Conservation (phyloP, 2,113 vertebrate genomes). For the Coreoperca whiteheadi region DNA sequence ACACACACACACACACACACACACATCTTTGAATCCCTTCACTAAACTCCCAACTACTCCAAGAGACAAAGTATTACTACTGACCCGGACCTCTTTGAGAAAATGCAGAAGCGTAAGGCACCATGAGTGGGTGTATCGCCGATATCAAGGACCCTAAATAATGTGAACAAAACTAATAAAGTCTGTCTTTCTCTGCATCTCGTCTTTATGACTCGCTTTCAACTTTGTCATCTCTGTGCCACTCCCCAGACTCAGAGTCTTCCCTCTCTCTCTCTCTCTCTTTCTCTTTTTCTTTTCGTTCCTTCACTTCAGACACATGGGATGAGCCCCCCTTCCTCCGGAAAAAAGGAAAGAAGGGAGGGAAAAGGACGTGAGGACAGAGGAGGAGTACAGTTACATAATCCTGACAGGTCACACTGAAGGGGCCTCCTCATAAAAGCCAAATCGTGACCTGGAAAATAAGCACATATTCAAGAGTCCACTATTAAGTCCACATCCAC, state of each 20-base stretch:
- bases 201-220: not conserved
- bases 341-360: slow-evolving; percentile 49
- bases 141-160: not conserved
- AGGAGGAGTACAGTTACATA: slow-evolving; percentile 48
- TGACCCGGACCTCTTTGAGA: not conserved
- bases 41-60: not conserved
- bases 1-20: too few relatives aligned
- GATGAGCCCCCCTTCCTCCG: slow-evolving; percentile 56
- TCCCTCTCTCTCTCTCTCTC: not conserved
- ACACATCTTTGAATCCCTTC: not conserved
- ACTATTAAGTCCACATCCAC: too few relatives aligned
- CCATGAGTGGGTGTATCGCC: not conserved
- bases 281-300: not conserved
- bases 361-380: slow-evolving; percentile 26
- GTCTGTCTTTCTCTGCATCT: not conserved
- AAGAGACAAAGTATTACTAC: not conserved
- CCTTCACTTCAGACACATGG: slow-evolving; percentile 29
- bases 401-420: slow-evolving; percentile 40
- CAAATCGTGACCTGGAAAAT: slow-evolving; percentile 7
- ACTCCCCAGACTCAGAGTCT: not conserved
- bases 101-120: not conserved
- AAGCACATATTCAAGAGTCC: not conserved
- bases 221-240: not conserved
- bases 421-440: slow-evolving; percentile 9
- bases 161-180: not conserved